A percentile compares a stretch with the other conserved stretches of the same genome.
phyloP scores from a whole-genome alignment of 2,888 invertebrate genomes.

The Toxonevra muliebris region DNA sequence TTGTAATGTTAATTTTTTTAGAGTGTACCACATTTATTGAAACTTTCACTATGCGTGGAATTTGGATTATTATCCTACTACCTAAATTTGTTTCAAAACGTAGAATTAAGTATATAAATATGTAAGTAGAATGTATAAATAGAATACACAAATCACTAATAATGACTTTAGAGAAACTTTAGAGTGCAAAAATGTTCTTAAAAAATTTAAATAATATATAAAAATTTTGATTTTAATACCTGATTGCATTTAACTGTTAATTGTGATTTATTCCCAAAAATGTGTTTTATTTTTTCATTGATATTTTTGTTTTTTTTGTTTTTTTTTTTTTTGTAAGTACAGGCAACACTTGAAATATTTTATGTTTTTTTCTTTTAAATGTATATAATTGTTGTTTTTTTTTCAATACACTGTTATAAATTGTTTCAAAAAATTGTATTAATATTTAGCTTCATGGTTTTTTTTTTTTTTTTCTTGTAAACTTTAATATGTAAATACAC shows the following conservation, averaged over 20 bases:
- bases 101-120: conserved; percentile 1
- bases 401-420: conserved; percentile 34
- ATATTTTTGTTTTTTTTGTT: conserved; percentile 14
- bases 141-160: conserved; percentile 2
- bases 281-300: conserved; percentile 13
- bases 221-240: conserved; percentile 55
- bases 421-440: conserved; percentile 8
- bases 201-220: conserved; percentile 25
- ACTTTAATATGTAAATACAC: conserved; percentile 56
- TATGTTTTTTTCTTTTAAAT: background rate
- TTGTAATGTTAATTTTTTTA: no score
- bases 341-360: conserved; percentile 15
- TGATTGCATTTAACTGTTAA: conserved; percentile 48
- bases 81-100: no score
- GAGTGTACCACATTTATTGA: no score
- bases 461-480: conserved; percentile 41
- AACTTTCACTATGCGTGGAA: no score
- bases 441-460: no score
- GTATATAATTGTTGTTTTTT: conserved; percentile 33
- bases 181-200: no score
- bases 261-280: conserved; percentile 24
- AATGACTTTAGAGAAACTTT: no score
- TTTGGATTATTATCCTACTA: no score
- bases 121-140: background rate
- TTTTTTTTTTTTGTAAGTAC: background rate